Conservation (phyloP, 2,797 vertebrate genomes). For the Sebastes miniatus region DNA sequence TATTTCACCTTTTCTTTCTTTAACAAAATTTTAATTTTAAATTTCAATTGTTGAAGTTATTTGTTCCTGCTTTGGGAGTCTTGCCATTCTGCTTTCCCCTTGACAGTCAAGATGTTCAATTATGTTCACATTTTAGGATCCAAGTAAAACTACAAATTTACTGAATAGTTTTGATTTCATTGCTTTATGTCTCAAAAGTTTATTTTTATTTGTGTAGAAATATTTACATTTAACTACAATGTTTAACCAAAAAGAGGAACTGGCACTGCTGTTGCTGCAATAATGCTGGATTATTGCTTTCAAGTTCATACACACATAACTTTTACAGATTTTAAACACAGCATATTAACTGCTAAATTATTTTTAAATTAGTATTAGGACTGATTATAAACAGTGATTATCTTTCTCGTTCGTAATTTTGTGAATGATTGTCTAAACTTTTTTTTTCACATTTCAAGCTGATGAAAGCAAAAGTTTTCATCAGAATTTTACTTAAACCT, state of each 20-base stretch:
- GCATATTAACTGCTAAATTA: not conserved
- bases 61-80: not conserved
- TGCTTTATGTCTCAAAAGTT: not conserved
- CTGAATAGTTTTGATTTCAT: not conserved
- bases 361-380: not conserved
- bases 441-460: not conserved
- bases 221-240: not conserved
- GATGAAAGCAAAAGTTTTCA: not conserved
- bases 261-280: not conserved
- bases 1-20: not conserved
- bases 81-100: not conserved
- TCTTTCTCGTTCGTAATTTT: not conserved
- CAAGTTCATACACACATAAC: not conserved
- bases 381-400: not conserved
- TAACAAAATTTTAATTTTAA: not conserved
- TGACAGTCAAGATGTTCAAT: no score
- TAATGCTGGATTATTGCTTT: not conserved
- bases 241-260: not conserved
- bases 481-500: not conserved
- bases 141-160: not conserved
- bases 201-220: not conserved
- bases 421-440: not conserved
- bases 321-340: not conserved
- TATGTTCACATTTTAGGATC: not conserved
- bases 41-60: not conserved